Evolutionary conservation across 2,797 vertebrate genomes (phyloP), one percentile per base, ranked within the genome.

Genomic region (Microctenopoma stevenorrisi): DNA sequence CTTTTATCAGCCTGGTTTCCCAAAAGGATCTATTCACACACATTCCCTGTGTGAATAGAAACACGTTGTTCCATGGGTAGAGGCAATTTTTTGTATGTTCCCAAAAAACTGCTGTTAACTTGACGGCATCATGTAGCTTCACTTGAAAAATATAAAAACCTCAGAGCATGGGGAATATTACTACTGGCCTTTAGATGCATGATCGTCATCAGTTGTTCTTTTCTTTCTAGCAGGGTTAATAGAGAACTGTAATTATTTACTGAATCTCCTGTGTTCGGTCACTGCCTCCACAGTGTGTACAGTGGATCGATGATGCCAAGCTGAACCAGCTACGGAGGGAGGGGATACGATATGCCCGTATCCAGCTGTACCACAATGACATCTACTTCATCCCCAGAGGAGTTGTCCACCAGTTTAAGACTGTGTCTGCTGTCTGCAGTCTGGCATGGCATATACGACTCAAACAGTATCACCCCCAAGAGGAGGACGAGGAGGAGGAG

Each of bases 351-450:
- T 99, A 99, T 49, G 97, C 98, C 71, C 95, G 97, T 30, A 97
- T 99, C 85, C 98, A 99, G 80, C 93, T 99, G 38, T 98, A 97
- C 15, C 97, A 99, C 88, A 96, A 99, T 60, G 98, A 99, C 94
- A 98, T 99, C 93, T 99, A 99, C 91, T 99, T 98, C 91, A 99
- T 99, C 84, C 98, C 98, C 38, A 95, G 98, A 89, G 97, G 96
- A 86, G 97, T 99, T 50, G 96, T 99, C 70, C 98, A 99, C 91
- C 98, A 99, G 92, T 99, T 99, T 92, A 99, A 99, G 93, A 98
- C 97, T 0, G 97, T 99, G 78, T 97, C 98, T 2, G 95, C 98
- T 2, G 98, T 99, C 65, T 98, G 97, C 92, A 99, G 98, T 83
- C 93, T 99, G 88, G 98, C 98, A 38, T 99, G 98, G 98, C 98